Evolutionary conservation across 2,113 vertebrate genomes (phyloP), one percentile per base, ranked within the genome.

Genomic region (Pelecanoides urinatrix): DNA sequence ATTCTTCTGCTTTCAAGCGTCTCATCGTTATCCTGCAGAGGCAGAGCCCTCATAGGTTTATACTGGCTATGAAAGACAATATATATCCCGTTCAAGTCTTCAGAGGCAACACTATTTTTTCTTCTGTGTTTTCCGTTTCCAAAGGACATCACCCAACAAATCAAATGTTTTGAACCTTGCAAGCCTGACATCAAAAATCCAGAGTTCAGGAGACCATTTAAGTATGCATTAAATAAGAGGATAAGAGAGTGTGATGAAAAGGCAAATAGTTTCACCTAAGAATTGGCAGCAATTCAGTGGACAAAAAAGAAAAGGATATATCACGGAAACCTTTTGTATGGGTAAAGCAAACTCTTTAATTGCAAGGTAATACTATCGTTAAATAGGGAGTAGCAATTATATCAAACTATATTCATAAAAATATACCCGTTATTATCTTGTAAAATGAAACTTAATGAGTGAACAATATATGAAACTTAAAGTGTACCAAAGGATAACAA

Each of bases 281-380:
- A 87, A 90, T 1, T 59, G 50, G 38, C 59, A 90, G 50, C 10
- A 90, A 77, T 92, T 90, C 50, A 55, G 38, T 62, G 74, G 74
- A 79, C 36, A 38, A 68, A 77, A 77, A 61, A 56, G 15, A 47
- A 88, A 77, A 68, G 9, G 22, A 32, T 65, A 8, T 53, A 71
- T 52, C 14, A 78, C 4, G 12, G 56, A 92, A 86, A 88, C 19
- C 13, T 84, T 90, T 85, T 68, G 25, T 50, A 76, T 50, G 40
- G 25, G 40, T 92, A 93, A 96, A 95, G 47, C 21, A 93, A 93
- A 84, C 49, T 81, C 34, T 85, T 95, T 91, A 87, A 95, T 75
- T 95, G 49, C 42, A 90, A 92, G 36, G 27, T 85, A 91, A 79
- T 62, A 63, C 27, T 73, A 62, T 30, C 40, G 76, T 82, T 94